Percentiles rank a stretch among this genome's conserved stretches.
Conservation (phyloP, 1,140 invertebrate species). For the Penaeus chinensis region DNA sequence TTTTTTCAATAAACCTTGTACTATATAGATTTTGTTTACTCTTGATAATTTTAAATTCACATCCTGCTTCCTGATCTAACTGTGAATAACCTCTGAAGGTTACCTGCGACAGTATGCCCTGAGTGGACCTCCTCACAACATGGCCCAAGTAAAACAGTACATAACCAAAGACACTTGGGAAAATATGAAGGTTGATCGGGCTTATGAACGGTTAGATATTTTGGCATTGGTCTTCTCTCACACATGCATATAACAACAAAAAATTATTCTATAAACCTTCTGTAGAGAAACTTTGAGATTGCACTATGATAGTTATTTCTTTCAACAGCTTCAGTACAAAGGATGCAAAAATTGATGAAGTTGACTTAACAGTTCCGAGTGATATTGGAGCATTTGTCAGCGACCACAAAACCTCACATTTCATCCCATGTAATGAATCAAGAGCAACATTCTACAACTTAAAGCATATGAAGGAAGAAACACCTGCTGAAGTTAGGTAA, state of each 20-base stretch:
- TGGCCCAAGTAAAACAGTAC: conserved; percentile 57
- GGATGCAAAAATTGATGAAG: conserved; percentile 48
- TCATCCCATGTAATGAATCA: conserved; percentile 57
- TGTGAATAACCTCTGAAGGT: conserved; percentile 14
- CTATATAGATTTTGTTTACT: too few species aligned
- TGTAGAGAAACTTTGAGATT: too few species aligned
- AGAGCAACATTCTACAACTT: conserved; percentile 50
- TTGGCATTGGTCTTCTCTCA: background rate
- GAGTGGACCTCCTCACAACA: conserved; percentile 49
- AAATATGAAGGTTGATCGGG: conserved; percentile 48
- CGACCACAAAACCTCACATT: conserved; percentile 45
- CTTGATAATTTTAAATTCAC: too few species aligned
- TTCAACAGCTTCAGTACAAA: conserved; percentile 47
- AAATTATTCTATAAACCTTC: background rate
- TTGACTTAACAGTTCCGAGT: conserved; percentile 48
- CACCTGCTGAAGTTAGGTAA: conserved; percentile 43
- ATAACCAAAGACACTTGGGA: conserved; percentile 55
- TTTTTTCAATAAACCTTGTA: too few species aligned
- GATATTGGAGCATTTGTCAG: conserved; percentile 39
- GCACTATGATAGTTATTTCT: background rate
- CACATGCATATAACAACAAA: background rate
- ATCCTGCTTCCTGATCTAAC: too few species aligned
- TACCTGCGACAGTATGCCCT: conserved; percentile 50
- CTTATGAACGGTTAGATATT: conserved; percentile 50
- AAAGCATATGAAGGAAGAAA: conserved; percentile 43